These are phyloP conservation scores for Uloborus diversus DNA, from an alignment of 1,140 invertebrate genomes.

Conservation along the genomic window DNA sequence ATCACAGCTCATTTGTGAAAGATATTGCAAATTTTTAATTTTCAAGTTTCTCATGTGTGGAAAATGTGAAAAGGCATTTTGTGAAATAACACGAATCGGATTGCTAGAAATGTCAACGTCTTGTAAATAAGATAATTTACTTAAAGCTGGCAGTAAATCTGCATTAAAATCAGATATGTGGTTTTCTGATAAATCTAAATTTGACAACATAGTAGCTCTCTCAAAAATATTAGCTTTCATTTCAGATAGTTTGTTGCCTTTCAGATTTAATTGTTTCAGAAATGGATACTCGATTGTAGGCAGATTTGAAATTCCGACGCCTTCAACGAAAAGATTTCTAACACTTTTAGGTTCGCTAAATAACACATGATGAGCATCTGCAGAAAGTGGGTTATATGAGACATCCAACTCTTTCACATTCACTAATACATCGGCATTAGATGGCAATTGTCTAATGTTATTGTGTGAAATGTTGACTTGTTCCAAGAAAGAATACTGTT, in stretches of 20 bases:
- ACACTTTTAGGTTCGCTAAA: slow-evolving; percentile 89
- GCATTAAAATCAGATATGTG: slow-evolving; percentile 71
- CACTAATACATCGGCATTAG: slow-evolving; percentile 84
- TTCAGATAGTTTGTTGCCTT: slow-evolving; percentile 76
- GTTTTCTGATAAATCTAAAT: slow-evolving; percentile 81
- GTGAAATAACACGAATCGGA: slow-evolving; percentile 75
- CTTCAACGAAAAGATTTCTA: slow-evolving; percentile 80
- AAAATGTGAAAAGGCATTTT: slow-evolving; percentile 78
- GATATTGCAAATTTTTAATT: slow-evolving; percentile 74
- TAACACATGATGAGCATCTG: slow-evolving; percentile 77
- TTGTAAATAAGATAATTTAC: slow-evolving; percentile 74
- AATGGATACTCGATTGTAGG: slow-evolving; percentile 83
- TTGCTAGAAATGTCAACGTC: slow-evolving; percentile 81
- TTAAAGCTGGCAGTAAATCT: slow-evolving; percentile 69
- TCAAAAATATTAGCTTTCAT: slow-evolving; percentile 76
- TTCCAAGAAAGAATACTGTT: slow-evolving; percentile 82
- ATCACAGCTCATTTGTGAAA: slow-evolving; percentile 81
- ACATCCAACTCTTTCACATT: slow-evolving; percentile 88
- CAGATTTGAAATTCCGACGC: slow-evolving; percentile 74
- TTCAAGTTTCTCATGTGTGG: slow-evolving; percentile 73
- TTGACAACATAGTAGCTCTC: slow-evolving; percentile 79
- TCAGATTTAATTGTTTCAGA: slow-evolving; percentile 81
- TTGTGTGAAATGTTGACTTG: slow-evolving; percentile 83
- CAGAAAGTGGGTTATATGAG: slow-evolving; percentile 82
- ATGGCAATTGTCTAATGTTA: slow-evolving; percentile 78